These are phyloP conservation scores for Manis crassicaudata DNA, from an alignment of 2,797 vertebrate genomes.

Conservation along the genomic window DNA sequence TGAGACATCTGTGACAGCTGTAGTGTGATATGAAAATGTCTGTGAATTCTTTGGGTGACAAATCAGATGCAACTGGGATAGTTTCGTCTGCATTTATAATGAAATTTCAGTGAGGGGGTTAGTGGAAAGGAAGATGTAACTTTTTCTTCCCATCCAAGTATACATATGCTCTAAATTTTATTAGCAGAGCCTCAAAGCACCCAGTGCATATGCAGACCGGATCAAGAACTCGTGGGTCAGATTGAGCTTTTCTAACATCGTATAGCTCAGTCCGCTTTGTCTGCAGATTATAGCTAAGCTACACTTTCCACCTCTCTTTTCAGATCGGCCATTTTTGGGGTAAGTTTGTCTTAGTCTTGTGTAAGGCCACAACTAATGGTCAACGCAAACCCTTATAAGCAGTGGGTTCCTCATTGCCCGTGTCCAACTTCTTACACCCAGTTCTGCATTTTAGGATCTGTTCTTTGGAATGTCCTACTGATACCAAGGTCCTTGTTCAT, in stretches of 20 bases:
- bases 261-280: neutral
- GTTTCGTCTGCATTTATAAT: neutral
- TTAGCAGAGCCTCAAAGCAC: neutral
- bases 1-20: neutral
- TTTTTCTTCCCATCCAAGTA: neutral
- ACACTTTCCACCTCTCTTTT: neutral
- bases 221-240: neutral
- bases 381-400: neutral
- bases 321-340: neutral
- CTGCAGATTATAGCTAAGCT: neutral
- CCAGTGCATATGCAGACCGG: neutral
- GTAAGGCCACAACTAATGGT: neutral
- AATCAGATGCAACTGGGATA: neutral
- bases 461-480: too few relatives aligned
- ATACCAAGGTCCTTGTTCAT: too few relatives aligned
- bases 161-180: neutral
- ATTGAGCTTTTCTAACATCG: neutral
- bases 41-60: neutral
- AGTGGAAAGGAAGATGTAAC: neutral
- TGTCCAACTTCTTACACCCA: neutral
- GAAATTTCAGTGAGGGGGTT: neutral
- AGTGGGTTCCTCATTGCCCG: too few relatives aligned
- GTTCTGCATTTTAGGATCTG: neutral
- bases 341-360: neutral
- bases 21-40: neutral